Evolutionary conservation across 2,797 vertebrate genomes (phyloP), one percentile per base, ranked within the genome.

Genomic region (Chloroceryle amazona): DNA sequence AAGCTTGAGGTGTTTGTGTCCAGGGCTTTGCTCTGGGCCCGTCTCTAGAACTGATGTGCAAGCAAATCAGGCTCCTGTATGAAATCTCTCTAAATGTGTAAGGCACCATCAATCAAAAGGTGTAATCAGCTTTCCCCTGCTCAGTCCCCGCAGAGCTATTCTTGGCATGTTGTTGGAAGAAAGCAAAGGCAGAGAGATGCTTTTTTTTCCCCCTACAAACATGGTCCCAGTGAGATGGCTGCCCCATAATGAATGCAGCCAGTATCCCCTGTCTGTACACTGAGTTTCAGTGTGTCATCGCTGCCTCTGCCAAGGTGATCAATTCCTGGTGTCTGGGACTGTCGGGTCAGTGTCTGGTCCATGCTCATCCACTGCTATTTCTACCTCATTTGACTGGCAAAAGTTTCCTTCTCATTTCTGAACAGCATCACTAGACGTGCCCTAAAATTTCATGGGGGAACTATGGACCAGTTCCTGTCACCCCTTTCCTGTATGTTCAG

Each of bases 121-220:
- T 84, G 79, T 81, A 96, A 96, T 95, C 93, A 92, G 86, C 91
- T 90, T 94, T 95, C 86, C 90, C 52, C 46, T 74, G 63, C 89
- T 92, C 81, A 46, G 65, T 92, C 92, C 86, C 96, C 61, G 87
- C 91, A 94, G 94, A 96, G 94, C 89, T 96, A 65, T 97, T 96
- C 96, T 89, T 88, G 89, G 86, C 71, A 23, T 87, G 63, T 84
- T 86, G 68, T 4, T 86, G 81, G 86, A 91, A 92, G 72, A 92
- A 91, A 89, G 94, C 84, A 71, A 72, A 93, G 70, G 86, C 72
- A 89, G 81, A 86, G 65, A 91, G 82, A 91, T 63, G 85, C 28
- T 83, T 72, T 78, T 90, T 78, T 66, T 58, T 65, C 18, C 14
- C 87, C 46, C 33, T 93, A 71, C 6, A 12, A 92, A 75, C 23